Evolutionary conservation across 2,113 vertebrate genomes (phyloP), one percentile per base, ranked within the genome.

Genomic region (Indicator indicator): DNA sequence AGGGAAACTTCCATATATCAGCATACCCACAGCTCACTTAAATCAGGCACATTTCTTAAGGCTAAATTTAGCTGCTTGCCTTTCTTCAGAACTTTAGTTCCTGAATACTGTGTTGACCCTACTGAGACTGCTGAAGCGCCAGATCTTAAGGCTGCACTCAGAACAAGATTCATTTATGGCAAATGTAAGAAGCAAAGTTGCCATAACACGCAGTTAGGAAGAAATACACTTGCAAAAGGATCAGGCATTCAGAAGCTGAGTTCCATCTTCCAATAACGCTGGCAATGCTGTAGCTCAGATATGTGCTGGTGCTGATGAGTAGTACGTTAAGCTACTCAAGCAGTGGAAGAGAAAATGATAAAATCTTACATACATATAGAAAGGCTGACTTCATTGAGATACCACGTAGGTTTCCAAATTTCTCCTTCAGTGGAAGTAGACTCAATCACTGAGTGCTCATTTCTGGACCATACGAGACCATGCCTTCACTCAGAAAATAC

Each of bases 81-180:
- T 81, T 95, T 86, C 88, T 83, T 86, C 56, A 86, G 65, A 90
- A 93, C 70, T 87, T 79, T 69, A 91, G 89, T 81, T 88, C 69
- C 88, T 64, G 69, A 88, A 70, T 58, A 67, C 24, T 80, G 80
- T 38, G 72, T 68, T 88, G 93, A 86, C 88, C 69, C 73, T 86
- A 76, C 64, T 16, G 90, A 90, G 90, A 83, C 74, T 32, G 56
- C 8, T 88, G 56, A 80, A 67, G 90, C 65, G 81, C 74, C 82
- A 79, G 74, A 72, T 87, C 87, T 88, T 60, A 82, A 44, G 62
- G 65, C 60, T 72, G 85, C 85, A 86, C 75, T 77, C 72, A n/a
- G 50, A 76, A 27, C 8, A 3, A 91, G 89, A 74, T 78, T 86
- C 44, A 65, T 71, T 86, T 62, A 89, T 15, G 65, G 76, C 54